Evolutionary conservation across 2,888 invertebrate species (phyloP).

Genomic region (Podabrus alpinus): DNA sequence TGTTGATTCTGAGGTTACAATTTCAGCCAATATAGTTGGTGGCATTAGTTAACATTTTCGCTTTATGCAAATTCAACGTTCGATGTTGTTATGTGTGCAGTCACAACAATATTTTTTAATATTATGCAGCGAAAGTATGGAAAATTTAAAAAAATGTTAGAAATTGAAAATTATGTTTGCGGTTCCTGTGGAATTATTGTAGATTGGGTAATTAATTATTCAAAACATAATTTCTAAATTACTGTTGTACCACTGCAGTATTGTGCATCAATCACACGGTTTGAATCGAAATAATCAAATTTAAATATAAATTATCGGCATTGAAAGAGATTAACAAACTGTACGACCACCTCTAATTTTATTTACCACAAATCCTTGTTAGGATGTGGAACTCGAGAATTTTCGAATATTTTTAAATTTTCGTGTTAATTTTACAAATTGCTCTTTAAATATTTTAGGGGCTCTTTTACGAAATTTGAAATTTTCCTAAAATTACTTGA

Average conservation of each 20-base stretch:
- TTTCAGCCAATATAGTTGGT: background rate
- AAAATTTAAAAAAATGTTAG: background rate
- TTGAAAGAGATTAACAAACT: background rate
- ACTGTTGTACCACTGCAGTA: background rate
- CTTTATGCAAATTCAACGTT: background rate
- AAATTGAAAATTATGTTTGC: no score
- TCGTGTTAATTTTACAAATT: no score
- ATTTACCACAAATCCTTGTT: background rate
- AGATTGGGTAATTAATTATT: background rate
- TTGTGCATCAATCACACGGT: background rate
- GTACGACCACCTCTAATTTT: background rate
- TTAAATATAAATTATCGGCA: background rate
- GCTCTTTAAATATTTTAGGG: background rate
- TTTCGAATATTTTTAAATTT: background rate
- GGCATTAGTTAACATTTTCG: background rate
- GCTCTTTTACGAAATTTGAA: background rate
- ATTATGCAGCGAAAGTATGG: background rate
- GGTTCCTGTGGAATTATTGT: no score
- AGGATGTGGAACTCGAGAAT: background rate
- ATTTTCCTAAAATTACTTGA: background rate
- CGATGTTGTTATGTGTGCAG: no score
- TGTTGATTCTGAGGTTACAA: background rate
- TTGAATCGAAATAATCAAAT: background rate
- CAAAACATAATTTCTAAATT: background rate
- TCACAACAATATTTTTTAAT: no score